A percentile compares a stretch with the other conserved stretches of the same genome.
phyloP scores from a whole-genome alignment of 1,140 invertebrate genomes.

The Anastrepha ludens region DNA sequence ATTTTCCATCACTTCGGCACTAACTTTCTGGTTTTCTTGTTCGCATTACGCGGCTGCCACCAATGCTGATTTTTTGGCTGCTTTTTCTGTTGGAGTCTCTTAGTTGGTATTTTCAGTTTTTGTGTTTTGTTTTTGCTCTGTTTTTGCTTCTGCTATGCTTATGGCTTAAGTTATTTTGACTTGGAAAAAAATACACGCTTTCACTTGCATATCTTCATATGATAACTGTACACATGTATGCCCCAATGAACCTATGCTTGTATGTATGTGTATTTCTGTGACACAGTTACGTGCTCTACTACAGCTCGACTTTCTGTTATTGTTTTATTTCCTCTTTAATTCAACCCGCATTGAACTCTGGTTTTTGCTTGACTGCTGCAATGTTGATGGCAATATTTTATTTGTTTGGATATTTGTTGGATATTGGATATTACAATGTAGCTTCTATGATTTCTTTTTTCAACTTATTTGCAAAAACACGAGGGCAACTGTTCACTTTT shows the following conservation, averaged over 20 bases:
- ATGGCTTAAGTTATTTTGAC: neutral
- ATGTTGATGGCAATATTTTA: too few species aligned
- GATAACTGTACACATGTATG: too few species aligned
- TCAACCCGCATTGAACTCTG: neutral
- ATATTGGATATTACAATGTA: too few species aligned
- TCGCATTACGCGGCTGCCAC: neutral
- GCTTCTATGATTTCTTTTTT: too few species aligned
- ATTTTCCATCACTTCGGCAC: neutral
- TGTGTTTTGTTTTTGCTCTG: neutral
- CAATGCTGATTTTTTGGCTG: neutral
- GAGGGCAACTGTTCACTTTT: too few species aligned
- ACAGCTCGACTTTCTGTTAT: neutral
- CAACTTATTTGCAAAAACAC: too few species aligned
- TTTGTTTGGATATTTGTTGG: too few species aligned
- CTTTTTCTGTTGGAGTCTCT: neutral
- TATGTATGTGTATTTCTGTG: neutral
- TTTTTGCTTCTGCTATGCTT: neutral
- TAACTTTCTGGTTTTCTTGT: neutral
- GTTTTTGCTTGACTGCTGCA: too few species aligned
- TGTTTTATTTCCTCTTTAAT: neutral
- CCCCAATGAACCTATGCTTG: too few species aligned
- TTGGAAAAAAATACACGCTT: neutral
- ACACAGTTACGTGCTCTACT: neutral
- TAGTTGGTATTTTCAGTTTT: neutral
- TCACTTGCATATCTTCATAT: neutral